Base-by-base conservation (phyloP, 2,888 invertebrate species). In the Tenthredo scrophulariae region DNA sequence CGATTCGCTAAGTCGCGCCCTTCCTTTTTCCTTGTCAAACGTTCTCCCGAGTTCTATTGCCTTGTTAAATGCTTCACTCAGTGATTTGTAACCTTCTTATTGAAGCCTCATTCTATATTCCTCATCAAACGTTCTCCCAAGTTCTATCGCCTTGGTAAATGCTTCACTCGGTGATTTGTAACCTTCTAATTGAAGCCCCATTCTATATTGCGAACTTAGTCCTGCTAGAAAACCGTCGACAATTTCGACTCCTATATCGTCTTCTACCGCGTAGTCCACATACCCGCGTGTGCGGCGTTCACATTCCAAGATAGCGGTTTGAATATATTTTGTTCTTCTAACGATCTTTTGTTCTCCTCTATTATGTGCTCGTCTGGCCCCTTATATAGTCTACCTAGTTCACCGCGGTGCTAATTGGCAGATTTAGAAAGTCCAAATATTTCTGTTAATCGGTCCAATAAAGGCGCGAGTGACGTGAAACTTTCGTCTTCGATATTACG, bases 401-500 rank as follows among this genome's bases (percentile, higher is more conserved):
- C 72, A 6, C 72, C 72, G 72, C 72, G 72, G 43, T 74, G 72
- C 72, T 22, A 74, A 43, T 40, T 40, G 10, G 72, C 72, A 43
- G 40, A 74, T 43, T 43, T 40, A 22, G 72, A 74, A 9, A 43
- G 40, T 6, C 72, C 72, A 43, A 18, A 74, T 40, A 74, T 40
- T 37, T 40, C 40, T 2, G 72, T 74, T 33, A 74, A 40, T 74
- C 40, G 72, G 72, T 74, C 72, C 1, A 40, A 40, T n/a, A 74
- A n/a, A 2, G 37, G 37, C 6, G n/a, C 9, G 0, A 74, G 72
- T 40, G 72, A 43, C n/a, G 72, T 43, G n/a, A 74, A 22, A 18
- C 33, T 40, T 40, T 72, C 70, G 40, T 40, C 18, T 7, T 72
- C 40, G 0, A 72, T n/a, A 72, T n/a, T 15, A 37, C 70, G 15